Base-by-base conservation (phyloP, 2,113 vertebrate genomes). In the Clarias gariepinus region DNA sequence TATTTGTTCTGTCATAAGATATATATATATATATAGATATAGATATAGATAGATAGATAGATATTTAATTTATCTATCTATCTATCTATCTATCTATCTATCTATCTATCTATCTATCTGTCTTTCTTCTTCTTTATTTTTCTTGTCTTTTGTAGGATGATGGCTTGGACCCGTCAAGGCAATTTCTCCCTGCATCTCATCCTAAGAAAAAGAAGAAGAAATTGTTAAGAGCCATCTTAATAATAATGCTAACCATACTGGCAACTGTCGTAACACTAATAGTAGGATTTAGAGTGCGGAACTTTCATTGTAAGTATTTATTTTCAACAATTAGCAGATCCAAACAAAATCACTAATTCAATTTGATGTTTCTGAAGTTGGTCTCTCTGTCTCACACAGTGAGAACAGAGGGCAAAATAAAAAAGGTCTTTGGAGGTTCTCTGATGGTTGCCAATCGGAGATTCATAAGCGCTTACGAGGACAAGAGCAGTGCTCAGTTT, bases 231-330 rank as follows among this genome's bases (percentile, higher is more conserved):
- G 3, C 25, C 0, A 91, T 53, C 85, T 0, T 92, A 0, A 90
- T 89, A 0, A 28, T 90, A 0, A 89, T 87, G 0, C 86, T 94
- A 63, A 53, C 93, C 69, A 1, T 82, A 0, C 1, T 82, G 0
- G 88, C 91, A 0, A 84, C 47, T 0, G 30, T 88, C 0, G 4
- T 93, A 69, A 61, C 92, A 25, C 89, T 95, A 60, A 25, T 93
- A 15, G 93, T 90, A 0, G 91, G 93, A 0, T 64, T 95, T 76
- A 88, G 95, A 30, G 93, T 95, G 12, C 95, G 95, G 94, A 92
- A 92, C 88, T 95, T 92, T 23, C 89, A 94, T 83, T 4, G 95
- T 96, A 18, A 94, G 94, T 92, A 68, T 76, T 71, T 47, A 11
- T 7, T 58, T 53, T 47, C 30, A 41, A 78, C 60, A 52, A 25